A percentile compares a stretch with the other conserved stretches of the same genome.
Conservation (phyloP, 2,797 vertebrate species). For the Heliangelus exortis region DNA sequence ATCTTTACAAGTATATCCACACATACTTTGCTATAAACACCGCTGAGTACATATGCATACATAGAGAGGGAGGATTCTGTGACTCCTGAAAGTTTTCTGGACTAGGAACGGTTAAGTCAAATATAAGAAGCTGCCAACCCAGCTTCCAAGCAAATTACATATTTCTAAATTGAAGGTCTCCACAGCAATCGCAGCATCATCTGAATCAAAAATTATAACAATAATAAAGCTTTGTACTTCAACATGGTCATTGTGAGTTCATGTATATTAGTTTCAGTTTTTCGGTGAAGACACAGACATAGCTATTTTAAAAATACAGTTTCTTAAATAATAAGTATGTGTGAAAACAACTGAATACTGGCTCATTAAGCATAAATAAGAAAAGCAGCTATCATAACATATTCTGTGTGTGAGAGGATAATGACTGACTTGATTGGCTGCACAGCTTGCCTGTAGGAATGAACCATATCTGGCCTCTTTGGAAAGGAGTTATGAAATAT, state of each 20-base stretch:
- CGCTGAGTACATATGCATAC: neutral
- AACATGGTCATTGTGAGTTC: neutral
- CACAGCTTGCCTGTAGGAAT: neutral
- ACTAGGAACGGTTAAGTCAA: neutral
- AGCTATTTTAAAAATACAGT: neutral
- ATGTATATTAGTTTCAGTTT: neutral
- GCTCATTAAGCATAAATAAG: rapidly evolving
- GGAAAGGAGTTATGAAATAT: neutral
- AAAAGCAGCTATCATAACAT: neutral
- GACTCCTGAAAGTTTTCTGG: neutral
- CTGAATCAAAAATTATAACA: neutral
- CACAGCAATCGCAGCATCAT: neutral
- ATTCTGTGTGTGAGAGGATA: neutral
- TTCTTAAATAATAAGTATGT: neutral
- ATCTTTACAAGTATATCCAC: neutral
- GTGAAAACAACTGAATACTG: neutral
- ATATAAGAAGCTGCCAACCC: neutral
- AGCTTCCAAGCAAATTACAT: constrained; percentile 11
- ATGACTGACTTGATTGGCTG: neutral
- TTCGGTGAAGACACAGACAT: neutral
- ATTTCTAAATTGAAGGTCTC: neutral
- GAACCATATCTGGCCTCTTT: neutral
- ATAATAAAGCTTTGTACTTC: neutral
- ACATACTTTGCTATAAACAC: neutral
- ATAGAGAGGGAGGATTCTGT: neutral